Evolutionary conservation across 2,888 invertebrate species (phyloP).

Genomic region (Acanthococcus lagerstroemiae): DNA sequence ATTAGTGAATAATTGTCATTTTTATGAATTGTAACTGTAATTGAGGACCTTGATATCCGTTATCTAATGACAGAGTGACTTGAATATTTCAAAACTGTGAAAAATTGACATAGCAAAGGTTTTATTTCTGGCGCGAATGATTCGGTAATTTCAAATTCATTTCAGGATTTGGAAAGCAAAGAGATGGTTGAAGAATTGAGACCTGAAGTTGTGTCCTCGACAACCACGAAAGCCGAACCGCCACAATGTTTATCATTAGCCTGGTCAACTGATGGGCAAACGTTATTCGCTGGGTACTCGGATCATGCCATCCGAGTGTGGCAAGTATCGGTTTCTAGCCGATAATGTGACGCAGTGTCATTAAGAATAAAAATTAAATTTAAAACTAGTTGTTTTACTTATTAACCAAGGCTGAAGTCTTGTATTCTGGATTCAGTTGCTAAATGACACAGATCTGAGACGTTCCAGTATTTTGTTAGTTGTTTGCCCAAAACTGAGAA

Average conservation of each 20-base stretch:
- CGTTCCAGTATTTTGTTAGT: too few species aligned
- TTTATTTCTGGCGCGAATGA: not conserved
- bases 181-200: slow-evolving; percentile 97
- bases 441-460: too few species aligned
- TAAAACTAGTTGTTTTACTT: not conserved
- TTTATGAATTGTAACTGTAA: too few species aligned
- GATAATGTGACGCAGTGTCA: slow-evolving; percentile 43
- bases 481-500: too few species aligned
- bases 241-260: slow-evolving; percentile 94
- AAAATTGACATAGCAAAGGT: too few species aligned
- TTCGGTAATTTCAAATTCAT: slow-evolving; percentile 29
- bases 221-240: slow-evolving; percentile 70
- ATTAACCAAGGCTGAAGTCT: not conserved
- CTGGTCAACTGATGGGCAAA: slow-evolving; percentile 99
- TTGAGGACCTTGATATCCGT: too few species aligned
- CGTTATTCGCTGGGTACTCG: slow-evolving; percentile 96
- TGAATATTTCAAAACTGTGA: too few species aligned
- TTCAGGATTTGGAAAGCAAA: slow-evolving; percentile 93
- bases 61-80: too few species aligned
- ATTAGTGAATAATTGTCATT: too few species aligned
- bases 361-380: not conserved
- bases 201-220: slow-evolving; percentile 79
- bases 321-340: slow-evolving; percentile 86
- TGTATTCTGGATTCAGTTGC: too few species aligned
- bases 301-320: slow-evolving; percentile 97